phyloP scores from a whole-genome alignment of 2,113 vertebrate species.

The Heterocephalus glaber region DNA sequence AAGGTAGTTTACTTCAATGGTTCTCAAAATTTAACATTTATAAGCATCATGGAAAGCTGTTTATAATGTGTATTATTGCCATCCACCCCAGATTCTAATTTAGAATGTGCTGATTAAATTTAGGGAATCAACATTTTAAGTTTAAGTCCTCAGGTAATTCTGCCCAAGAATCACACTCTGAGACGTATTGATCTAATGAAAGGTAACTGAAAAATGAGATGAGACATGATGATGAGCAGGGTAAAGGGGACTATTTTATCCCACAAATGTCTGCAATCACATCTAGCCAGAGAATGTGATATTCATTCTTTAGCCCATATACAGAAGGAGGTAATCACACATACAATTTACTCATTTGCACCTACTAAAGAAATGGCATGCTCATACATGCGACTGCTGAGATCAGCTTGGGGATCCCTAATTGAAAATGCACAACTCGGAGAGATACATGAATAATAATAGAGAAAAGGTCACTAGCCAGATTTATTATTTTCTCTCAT shows the following conservation, averaged over 20 bases:
- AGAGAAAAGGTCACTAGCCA: slow-evolving; percentile 1
- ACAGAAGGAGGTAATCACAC: neutral
- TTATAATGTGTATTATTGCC: neutral
- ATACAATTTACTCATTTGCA: slow-evolving; percentile 52
- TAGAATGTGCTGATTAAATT: neutral
- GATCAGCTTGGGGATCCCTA: neutral
- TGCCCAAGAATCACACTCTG: neutral
- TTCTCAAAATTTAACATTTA: slow-evolving; percentile 3
- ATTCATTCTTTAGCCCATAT: neutral
- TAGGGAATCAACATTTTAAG: neutral
- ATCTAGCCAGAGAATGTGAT: neutral
- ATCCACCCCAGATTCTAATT: neutral
- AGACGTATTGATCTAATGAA: neutral
- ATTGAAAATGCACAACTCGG: slow-evolving; percentile 26
- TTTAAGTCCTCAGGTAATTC: neutral
- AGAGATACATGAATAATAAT: neutral
- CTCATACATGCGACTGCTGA: neutral
- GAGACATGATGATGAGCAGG: neutral
- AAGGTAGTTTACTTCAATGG: neutral
- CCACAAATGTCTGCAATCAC: neutral
- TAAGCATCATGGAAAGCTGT: neutral
- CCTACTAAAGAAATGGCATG: neutral
- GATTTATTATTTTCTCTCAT: slow-evolving; percentile 46
- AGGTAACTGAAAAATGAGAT: neutral
- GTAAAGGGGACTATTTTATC: neutral